A percentile compares a stretch with the other conserved stretches of the same genome.
Evolutionary conservation across 2,797 vertebrate species (phyloP).

Genomic region (Crenuchus spilurus): DNA sequence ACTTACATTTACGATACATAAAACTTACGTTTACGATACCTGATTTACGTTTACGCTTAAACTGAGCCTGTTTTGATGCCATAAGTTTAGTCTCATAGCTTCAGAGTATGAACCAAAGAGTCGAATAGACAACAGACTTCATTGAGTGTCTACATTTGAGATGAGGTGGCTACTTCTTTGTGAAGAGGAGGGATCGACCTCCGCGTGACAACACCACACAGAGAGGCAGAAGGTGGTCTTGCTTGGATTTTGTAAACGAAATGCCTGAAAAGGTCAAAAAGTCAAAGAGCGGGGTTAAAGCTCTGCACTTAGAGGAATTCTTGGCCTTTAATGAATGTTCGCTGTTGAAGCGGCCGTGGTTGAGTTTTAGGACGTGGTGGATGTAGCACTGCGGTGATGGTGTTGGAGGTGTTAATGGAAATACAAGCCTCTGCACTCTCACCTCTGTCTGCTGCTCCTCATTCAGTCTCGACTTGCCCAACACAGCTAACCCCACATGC

Average conservation of each 20-base stretch:
- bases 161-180: too few species aligned
- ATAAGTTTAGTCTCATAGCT: too few species aligned
- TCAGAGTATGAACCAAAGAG: too few species aligned
- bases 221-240: not conserved
- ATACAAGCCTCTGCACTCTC: not conserved
- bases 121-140: too few species aligned
- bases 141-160: too few species aligned
- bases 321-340: conserved; percentile 18
- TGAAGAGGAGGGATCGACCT: not conserved
- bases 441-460: conserved; percentile 2
- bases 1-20: too few species aligned
- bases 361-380: not conserved
- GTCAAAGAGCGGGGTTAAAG: not conserved
- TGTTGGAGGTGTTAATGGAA: conserved; percentile 22
- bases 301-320: conserved; percentile 21
- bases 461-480: not conserved
- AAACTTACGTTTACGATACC: too few species aligned
- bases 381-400: not conserved
- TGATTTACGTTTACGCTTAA: too few species aligned
- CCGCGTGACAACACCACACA: not conserved
- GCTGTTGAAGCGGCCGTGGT: not conserved
- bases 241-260: not conserved
- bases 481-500: not conserved
- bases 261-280: conserved; percentile 21
- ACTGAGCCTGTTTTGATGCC: too few species aligned